Percentiles rank a stretch among this genome's conserved stretches.
phyloP scores from a whole-genome alignment of 1,140 invertebrate species.

The Ganaspis sp. region DNA sequence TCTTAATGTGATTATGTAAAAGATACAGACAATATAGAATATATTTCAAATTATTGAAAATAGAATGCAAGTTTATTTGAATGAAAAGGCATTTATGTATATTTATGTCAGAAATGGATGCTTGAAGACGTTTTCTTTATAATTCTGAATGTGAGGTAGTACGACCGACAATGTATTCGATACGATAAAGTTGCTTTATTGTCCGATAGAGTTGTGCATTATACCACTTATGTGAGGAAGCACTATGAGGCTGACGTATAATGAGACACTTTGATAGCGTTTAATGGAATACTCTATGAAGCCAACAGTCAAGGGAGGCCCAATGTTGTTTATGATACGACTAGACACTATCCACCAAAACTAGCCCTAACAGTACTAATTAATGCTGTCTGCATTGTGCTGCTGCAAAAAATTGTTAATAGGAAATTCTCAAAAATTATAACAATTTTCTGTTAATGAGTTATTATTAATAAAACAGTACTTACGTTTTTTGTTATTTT shows the following conservation, averaged over 20 bases:
- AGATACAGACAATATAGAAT: no score
- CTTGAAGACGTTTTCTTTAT: background rate
- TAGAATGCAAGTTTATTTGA: background rate
- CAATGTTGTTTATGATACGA: constrained; percentile 62
- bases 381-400: constrained; percentile 45
- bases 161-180: constrained; percentile 38
- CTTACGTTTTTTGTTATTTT: no score
- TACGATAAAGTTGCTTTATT: constrained; percentile 62
- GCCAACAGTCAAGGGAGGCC: constrained; percentile 40
- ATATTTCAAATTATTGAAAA: background rate
- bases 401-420: background rate
- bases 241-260: constrained; percentile 57
- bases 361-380: constrained; percentile 46
- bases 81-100: no score
- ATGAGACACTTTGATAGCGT: constrained; percentile 70
- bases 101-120: background rate
- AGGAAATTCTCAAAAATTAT: no score
- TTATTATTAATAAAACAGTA: no score
- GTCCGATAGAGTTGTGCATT: constrained; percentile 55
- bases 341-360: constrained; percentile 48
- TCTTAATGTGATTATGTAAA: no score
- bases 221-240: constrained; percentile 46
- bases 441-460: background rate
- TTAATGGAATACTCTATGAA: constrained; percentile 67
- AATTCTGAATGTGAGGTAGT: background rate